phyloP scores from a whole-genome alignment of 2,113 vertebrate species.

The Anhinga rufa region DNA sequence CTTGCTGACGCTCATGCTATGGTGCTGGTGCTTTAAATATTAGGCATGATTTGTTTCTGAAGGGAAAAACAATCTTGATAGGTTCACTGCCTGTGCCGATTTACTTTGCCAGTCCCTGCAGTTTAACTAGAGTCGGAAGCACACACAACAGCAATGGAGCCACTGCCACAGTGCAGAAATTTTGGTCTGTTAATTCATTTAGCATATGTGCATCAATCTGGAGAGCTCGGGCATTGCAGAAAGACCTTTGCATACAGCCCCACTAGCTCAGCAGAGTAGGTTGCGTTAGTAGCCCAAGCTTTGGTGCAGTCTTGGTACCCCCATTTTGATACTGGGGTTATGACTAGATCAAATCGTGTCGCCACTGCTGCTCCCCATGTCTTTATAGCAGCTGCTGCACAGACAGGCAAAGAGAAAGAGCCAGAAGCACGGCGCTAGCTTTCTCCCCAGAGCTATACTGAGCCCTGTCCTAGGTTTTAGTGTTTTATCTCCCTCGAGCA shows the following conservation, averaged over 20 bases:
- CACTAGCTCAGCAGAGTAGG: background rate
- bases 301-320: background rate
- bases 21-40: background rate
- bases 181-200: background rate
- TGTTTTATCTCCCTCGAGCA: background rate
- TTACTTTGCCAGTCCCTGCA: background rate
- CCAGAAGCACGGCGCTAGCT: background rate
- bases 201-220: background rate
- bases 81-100: background rate
- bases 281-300: background rate
- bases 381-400: background rate
- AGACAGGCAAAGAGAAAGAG: background rate
- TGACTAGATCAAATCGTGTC: rapidly evolving
- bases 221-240: background rate
- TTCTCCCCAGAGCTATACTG: background rate
- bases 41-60: background rate
- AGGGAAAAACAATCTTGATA: background rate
- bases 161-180: rapidly evolving
- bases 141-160: background rate
- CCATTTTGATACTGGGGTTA: background rate
- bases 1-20: background rate
- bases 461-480: background rate
- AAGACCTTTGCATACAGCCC: background rate
- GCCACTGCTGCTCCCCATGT: background rate
- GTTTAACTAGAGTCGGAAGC: background rate